These are phyloP conservation scores for Heterocephalus glaber DNA, from an alignment of 2,113 vertebrate species.

Conservation along the genomic window DNA sequence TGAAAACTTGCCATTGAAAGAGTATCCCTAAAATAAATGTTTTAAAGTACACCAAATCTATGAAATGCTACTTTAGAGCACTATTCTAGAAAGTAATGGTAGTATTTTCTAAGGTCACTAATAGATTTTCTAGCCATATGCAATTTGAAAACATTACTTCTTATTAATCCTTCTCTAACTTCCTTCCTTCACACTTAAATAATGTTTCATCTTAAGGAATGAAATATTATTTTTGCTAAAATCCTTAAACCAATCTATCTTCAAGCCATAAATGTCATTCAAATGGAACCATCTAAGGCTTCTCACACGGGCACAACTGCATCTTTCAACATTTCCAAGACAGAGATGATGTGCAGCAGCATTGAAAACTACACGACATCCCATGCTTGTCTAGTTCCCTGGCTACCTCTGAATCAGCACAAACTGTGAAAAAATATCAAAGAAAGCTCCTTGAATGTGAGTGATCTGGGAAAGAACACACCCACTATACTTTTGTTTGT, in stretches of 20 bases:
- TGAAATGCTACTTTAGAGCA: background rate
- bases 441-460: background rate
- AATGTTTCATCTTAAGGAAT: background rate
- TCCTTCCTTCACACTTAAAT: background rate
- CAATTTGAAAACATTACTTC: background rate
- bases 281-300: background rate
- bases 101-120: background rate
- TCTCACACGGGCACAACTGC: background rate
- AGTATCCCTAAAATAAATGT: background rate
- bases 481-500: background rate
- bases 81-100: background rate
- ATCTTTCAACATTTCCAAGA: background rate
- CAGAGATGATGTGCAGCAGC: background rate
- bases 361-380: background rate
- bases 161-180: background rate
- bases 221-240: background rate
- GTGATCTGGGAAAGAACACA: background rate
- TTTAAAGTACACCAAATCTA: background rate
- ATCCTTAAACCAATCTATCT: background rate
- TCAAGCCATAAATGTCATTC: background rate
- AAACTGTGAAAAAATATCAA: background rate
- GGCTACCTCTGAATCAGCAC: background rate
- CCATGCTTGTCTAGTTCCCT: background rate
- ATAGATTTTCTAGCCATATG: background rate
- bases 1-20: background rate